Base-by-base conservation (phyloP, 2,888 invertebrate genomes). In the Athalia cordata region DNA sequence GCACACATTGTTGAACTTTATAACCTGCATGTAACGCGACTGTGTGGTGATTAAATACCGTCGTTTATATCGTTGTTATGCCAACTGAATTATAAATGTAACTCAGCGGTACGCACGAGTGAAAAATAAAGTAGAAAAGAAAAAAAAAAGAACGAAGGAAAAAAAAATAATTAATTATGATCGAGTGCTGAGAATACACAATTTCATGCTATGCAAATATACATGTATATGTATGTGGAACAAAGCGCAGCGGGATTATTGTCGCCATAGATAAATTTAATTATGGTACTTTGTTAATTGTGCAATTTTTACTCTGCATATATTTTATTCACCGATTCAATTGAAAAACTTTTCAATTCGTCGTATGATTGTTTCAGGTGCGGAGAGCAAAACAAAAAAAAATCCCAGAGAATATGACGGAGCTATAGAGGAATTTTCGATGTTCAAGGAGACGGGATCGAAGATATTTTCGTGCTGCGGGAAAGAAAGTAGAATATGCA, bases 301-400 rank as follows among this genome's bases (percentile, higher is more conserved):
- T 55, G 4, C 7, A 0, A 11, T n/a, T 4, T 55, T 55, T n/a
- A 55, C 55, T 29, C 29, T n/a, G n/a, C n/a, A n/a, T n/a, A 29
- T 29, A 29, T 29, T 29, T 29, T 29, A 29, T 29, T 29, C 29
- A 29, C 29, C 29, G 2, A 29, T 29, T 55, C n/a, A 3, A n/a
- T 55, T 7, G 11, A 4, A 9, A 11, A 9, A 11, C n/a, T 55
- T 55, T 15, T 5, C 11, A 29, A 13, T 72, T 57, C 8, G 29
- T 15, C 1, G n/a, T n/a, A 52, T 72, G 11, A n/a, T 47, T 72
- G 72, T 72, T 72, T 59, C 72, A 72, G 72, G 72, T 72, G 72
- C 52, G 29, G 9, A 29, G 13, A 6, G n/a, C n/a, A n/a, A n/a
- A n/a, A n/a, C n/a, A n/a, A n/a, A n/a, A n/a, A n/a, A n/a, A 13